phyloP scores from a whole-genome alignment of 2,888 invertebrate species.

The Heliothis peltigera region DNA sequence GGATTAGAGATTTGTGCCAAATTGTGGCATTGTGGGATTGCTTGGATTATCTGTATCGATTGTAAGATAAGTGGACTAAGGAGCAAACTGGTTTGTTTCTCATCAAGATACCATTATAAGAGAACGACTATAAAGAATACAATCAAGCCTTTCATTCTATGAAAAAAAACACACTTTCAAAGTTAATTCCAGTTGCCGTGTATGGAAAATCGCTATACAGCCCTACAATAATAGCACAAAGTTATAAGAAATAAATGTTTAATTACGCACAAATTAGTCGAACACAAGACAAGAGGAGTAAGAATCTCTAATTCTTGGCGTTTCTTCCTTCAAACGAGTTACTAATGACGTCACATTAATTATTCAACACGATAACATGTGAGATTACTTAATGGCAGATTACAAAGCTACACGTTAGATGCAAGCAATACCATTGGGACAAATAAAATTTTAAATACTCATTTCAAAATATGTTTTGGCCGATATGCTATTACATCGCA shows the following conservation, averaged over 20 bases:
- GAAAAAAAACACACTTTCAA: too few relatives aligned
- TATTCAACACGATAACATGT: constrained; percentile 58
- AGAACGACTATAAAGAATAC: too few relatives aligned
- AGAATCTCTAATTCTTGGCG: constrained; percentile 69
- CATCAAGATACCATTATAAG: too few relatives aligned
- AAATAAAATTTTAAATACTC: too few relatives aligned
- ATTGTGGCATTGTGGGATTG: constrained; percentile 25
- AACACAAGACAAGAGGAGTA: constrained; percentile 65
- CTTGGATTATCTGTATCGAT: not conserved
- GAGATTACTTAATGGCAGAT: constrained; percentile 36
- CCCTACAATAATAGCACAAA: not conserved
- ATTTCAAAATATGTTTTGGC: not conserved
- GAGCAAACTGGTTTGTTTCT: not conserved
- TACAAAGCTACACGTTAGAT: not conserved
- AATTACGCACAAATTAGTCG: constrained; percentile 63
- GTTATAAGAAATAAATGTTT: not conserved
- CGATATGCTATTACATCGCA: constrained; percentile 5
- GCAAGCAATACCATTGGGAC: too few relatives aligned
- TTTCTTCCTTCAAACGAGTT: constrained; percentile 53
- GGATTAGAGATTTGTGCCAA: constrained; percentile 39
- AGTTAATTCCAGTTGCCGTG: too few relatives aligned
- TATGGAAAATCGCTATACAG: too few relatives aligned
- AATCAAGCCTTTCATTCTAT: too few relatives aligned
- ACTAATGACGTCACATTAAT: constrained; percentile 66
- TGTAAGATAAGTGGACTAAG: constrained; percentile 7